phyloP scores from a whole-genome alignment of 2,113 vertebrate genomes.

The Caretta caretta region DNA sequence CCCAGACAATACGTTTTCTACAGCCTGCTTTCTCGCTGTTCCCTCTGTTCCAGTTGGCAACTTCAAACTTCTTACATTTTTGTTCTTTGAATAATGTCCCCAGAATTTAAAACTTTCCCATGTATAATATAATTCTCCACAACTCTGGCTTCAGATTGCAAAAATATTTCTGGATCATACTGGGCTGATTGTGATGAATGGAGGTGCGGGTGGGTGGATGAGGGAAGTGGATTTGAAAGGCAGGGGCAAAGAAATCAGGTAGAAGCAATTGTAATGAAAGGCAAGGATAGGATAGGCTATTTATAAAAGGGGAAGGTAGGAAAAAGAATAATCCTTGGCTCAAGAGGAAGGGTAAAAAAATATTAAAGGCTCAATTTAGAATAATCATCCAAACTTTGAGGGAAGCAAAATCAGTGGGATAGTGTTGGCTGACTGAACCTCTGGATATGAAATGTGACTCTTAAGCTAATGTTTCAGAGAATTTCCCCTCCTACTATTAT shows the following conservation, averaged over 20 bases:
- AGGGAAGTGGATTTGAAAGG: constrained; percentile 23
- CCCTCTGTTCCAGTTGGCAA: constrained; percentile 57
- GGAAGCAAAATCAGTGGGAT: background rate
- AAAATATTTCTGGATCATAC: background rate
- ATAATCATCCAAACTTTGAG: background rate
- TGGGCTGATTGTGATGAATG: background rate
- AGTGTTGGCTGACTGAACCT: background rate
- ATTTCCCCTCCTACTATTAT: background rate
- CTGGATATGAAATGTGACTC: background rate
- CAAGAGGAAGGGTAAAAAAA: background rate
- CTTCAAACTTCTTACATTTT: constrained; percentile 19
- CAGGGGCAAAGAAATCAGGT: background rate
- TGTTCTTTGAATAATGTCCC: constrained; percentile 15
- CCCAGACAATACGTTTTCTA: constrained; percentile 57
- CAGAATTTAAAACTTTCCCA: background rate
- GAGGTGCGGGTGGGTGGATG: background rate
- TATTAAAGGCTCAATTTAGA: background rate
- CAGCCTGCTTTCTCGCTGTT: constrained; percentile 40
- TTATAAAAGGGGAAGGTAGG: background rate
- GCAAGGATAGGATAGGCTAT: background rate
- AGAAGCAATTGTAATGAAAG: constrained; percentile 30
- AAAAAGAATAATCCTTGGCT: background rate
- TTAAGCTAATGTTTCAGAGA: background rate
- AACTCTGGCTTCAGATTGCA: background rate
- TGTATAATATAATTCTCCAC: constrained; percentile 28